Percentiles rank a stretch among this genome's conserved stretches.
Conservation (phyloP, 2,888 invertebrate genomes). For the Nephrotoma guestfalica region DNA sequence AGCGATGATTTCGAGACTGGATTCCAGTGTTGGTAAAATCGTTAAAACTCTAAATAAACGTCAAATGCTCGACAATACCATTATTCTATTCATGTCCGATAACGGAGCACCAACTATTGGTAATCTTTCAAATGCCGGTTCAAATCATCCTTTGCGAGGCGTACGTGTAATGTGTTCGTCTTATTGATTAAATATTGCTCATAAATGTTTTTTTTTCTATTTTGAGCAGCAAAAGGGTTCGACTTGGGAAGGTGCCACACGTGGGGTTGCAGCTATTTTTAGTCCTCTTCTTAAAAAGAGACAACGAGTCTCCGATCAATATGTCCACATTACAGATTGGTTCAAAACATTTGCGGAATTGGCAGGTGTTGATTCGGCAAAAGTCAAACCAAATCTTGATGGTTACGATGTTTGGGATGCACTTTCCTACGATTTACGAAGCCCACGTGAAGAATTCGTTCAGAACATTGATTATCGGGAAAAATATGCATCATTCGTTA, state of each 20-base stretch:
- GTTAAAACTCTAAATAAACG: slow-evolving; percentile 48
- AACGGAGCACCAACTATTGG: slow-evolving; percentile 74
- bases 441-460: slow-evolving; percentile 44
- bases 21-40: slow-evolving; percentile 69
- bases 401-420: slow-evolving; percentile 40
- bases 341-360: slow-evolving; percentile 33
- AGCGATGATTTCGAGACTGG: slow-evolving; percentile 76
- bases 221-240: slow-evolving; percentile 42
- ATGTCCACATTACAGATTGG: slow-evolving; percentile 51
- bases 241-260: slow-evolving; percentile 73
- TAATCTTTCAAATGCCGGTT: slow-evolving; percentile 52
- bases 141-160: slow-evolving; percentile 65
- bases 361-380: slow-evolving; percentile 19
- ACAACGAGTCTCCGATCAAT: slow-evolving; percentile 40
- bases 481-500: slow-evolving; percentile 21
- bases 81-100: slow-evolving; percentile 76
- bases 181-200: too few species aligned
- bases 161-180: slow-evolving; percentile 25
- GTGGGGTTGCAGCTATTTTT: slow-evolving; percentile 64
- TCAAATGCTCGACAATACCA: slow-evolving; percentile 61
- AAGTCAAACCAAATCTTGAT: slow-evolving; percentile 34
- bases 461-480: slow-evolving; percentile 54
- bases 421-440: slow-evolving; percentile 20
- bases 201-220: too few species aligned
- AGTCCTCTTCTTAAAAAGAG: slow-evolving; percentile 42